Conservation (phyloP, 2,888 invertebrate genomes). For the Deilephila porcellus region DNA sequence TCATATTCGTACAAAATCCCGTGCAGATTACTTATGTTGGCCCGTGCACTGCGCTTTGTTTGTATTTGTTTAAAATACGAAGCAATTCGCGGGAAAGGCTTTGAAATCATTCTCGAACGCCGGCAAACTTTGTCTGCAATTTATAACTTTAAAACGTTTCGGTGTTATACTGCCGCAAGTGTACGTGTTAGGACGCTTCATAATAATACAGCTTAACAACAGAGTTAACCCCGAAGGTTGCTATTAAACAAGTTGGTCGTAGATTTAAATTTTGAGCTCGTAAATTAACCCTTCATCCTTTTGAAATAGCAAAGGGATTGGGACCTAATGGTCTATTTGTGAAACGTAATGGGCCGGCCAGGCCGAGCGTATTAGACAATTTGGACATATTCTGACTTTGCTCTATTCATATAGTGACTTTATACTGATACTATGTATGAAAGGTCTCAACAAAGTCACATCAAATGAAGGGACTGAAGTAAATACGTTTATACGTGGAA, state of each 20-base stretch:
- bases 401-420: slow-evolving; percentile 67
- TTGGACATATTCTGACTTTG: slow-evolving; percentile 77
- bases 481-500: background rate
- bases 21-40: background rate
- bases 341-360: slow-evolving; percentile 80
- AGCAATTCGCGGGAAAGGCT: slow-evolving; percentile 40
- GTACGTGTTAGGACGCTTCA: slow-evolving; percentile 58
- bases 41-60: slow-evolving; percentile 10
- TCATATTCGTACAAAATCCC: slow-evolving; percentile 49
- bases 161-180: slow-evolving; percentile 45
- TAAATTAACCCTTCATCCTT: slow-evolving; percentile 85
- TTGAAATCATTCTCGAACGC: slow-evolving; percentile 46
- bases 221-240: slow-evolving; percentile 77
- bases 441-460: slow-evolving; percentile 43
- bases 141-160: slow-evolving; percentile 45
- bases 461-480: slow-evolving; percentile 38
- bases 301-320: slow-evolving; percentile 83
- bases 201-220: slow-evolving; percentile 78
- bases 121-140: slow-evolving; percentile 47
- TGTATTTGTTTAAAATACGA: slow-evolving; percentile 31
- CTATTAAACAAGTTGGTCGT: slow-evolving; percentile 81
- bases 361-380: slow-evolving; percentile 79
- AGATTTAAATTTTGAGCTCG: slow-evolving; percentile 84
- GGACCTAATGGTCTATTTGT: slow-evolving; percentile 84
- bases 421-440: slow-evolving; percentile 55